phyloP scores from a whole-genome alignment of 2,797 vertebrate species.

The Megalops cyprinoides region DNA sequence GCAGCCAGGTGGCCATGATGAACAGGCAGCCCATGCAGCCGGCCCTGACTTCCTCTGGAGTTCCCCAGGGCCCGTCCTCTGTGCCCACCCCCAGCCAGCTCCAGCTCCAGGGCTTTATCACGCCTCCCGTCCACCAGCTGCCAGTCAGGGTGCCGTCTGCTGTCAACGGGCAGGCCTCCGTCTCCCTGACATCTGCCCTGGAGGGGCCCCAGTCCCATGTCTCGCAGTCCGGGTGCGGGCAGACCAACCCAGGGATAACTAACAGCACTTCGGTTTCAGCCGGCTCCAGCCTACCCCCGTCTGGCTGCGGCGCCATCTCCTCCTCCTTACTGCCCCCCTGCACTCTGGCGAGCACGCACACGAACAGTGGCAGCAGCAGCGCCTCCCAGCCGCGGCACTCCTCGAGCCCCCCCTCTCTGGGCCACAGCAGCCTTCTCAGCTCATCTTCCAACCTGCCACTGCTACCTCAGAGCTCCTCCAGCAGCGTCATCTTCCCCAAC shows the following conservation, averaged over 20 bases:
- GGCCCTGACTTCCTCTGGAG: constrained; percentile 70
- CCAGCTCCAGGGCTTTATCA: constrained; percentile 85
- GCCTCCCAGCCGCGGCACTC: constrained; percentile 80
- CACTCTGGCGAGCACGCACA: constrained; percentile 69
- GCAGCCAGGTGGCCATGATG: constrained; percentile 96
- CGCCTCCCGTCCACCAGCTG: constrained; percentile 85
- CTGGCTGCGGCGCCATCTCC: constrained; percentile 70
- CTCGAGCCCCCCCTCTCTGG: constrained; percentile 83
- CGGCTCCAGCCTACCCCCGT: constrained; percentile 70
- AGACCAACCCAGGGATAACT: constrained; percentile 76
- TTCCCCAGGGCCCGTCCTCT: constrained; percentile 69
- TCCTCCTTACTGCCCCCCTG: constrained; percentile 72
- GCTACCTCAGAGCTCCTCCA: constrained; percentile 95
- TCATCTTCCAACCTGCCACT: constrained; percentile 90
- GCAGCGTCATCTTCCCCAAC: constrained; percentile 98
- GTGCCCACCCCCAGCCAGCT: constrained; percentile 81
- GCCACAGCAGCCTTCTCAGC: constrained; percentile 83
- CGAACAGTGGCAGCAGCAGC: constrained; percentile 64
- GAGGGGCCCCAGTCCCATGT: constrained; percentile 80
- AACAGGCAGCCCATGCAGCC: constrained; percentile 85
- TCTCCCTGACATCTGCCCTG: constrained; percentile 73
- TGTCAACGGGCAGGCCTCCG: constrained; percentile 72
- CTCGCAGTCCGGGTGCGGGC: constrained; percentile 78
- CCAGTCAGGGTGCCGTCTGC: constrained; percentile 79
- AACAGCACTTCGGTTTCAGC: constrained; percentile 69